phyloP scores from a whole-genome alignment of 2,888 invertebrate species.

The Nomada flava region DNA sequence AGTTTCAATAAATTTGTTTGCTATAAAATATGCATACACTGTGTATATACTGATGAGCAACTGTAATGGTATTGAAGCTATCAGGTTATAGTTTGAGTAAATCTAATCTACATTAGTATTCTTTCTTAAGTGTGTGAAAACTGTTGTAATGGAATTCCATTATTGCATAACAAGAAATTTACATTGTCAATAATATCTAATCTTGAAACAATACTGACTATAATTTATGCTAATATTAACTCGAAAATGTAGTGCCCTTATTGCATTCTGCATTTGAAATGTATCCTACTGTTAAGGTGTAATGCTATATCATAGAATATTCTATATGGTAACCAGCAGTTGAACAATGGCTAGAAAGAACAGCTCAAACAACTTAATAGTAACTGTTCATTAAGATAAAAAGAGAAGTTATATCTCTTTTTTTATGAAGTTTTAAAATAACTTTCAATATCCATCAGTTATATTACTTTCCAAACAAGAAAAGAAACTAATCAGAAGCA shows the following conservation, averaged over 20 bases:
- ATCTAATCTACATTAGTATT: slow-evolving; percentile 32
- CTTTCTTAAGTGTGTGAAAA: slow-evolving; percentile 2
- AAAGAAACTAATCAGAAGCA: no score
- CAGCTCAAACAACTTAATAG: background rate
- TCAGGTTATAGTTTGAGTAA: background rate
- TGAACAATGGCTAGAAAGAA: background rate
- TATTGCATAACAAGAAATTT: background rate
- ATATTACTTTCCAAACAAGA: slow-evolving; percentile 9
- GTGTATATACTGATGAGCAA: background rate
- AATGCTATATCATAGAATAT: background rate
- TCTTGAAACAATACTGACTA: background rate
- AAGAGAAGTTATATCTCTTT: background rate
- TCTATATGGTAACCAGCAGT: background rate
- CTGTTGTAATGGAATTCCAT: background rate
- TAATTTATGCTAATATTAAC: background rate
- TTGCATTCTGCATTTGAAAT: background rate
- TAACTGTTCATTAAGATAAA: background rate
- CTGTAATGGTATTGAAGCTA: background rate
- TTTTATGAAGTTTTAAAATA: background rate
- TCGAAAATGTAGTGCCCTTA: background rate
- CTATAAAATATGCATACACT: background rate
- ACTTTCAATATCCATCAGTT: background rate
- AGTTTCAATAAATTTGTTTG: background rate
- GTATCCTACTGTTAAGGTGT: background rate
- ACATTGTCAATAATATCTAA: slow-evolving; percentile 10